Evolutionary conservation across 1,140 invertebrate genomes (phyloP), one percentile per base, ranked within the genome.

Genomic region (Hesperophylax magnus): DNA sequence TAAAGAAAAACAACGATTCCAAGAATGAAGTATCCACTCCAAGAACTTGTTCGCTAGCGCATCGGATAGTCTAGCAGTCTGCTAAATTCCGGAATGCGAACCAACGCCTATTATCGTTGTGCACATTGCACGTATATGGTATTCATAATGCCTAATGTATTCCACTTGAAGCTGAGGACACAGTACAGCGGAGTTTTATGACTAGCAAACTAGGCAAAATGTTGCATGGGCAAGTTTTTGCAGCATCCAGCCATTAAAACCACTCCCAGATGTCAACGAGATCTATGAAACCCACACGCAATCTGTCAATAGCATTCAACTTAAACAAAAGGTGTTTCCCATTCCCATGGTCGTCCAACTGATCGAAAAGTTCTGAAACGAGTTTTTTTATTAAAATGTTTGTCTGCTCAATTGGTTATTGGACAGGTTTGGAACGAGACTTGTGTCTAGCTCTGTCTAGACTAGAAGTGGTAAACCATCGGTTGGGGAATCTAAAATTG

Each of bases 181-280:
- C 18, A 24, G 20, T 20, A 61, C 58, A 61, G 58, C 5, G 15
- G 18, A 61, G 8, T 61, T 61, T 7, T 61, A 61, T 3, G 18
- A 39, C 39, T 53, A 72, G 39, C 47, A 52, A 72, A 72, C 34
- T 72, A 72, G 69, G 69, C 69, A 31, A 72, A 52, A 52, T 52
- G 34, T 72, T 72, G 69, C 69, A 72, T 72, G 69, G 69, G 47
- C 69, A 72, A 72, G 69, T 72, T 72, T 72, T 72, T 72, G 69
- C 69, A 72, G 69, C 69, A 72, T 72, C 69, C 69, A n/a, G 69
- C 69, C 47, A 53, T 53, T 67, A 67, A 67, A 61, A 31, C 63
- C 63, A 31, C 63, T 67, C 63, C 63, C 63, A 27, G 63, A 67
- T 67, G 63, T 67, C 63, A 31, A 67, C 63, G 17, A 67, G 27